Percentiles rank a stretch among this genome's conserved stretches.
Conservation (phyloP, 2,888 invertebrate genomes). For the Philopedon plagiatum region DNA sequence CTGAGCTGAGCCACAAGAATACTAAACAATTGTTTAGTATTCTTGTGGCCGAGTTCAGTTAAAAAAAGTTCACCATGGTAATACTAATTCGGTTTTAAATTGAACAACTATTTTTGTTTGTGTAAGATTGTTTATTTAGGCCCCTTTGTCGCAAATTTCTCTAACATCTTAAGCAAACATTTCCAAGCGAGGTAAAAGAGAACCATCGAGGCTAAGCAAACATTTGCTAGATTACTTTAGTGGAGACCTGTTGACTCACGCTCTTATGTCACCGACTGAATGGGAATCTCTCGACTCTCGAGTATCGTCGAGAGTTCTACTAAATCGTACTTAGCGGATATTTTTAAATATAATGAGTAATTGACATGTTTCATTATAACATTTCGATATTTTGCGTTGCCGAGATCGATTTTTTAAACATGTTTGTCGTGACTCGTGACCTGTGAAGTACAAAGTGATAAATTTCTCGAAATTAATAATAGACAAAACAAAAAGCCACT, state of each 20-base stretch:
- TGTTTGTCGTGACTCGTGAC: not conserved
- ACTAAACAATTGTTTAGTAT: too few relatives aligned
- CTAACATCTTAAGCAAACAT: conserved; percentile 17
- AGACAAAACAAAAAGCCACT: not conserved
- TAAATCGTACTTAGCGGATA: not conserved
- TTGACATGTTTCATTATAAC: too few relatives aligned
- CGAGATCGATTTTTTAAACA: not conserved
- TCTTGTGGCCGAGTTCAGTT: too few relatives aligned
- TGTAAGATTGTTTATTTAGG: conserved; percentile 7
- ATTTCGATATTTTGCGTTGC: too few relatives aligned
- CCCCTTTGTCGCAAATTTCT: not conserved
- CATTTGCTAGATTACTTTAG: conserved; percentile 10
- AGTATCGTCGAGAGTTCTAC: not conserved
- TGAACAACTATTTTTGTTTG: too few relatives aligned
- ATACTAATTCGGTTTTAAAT: too few relatives aligned
- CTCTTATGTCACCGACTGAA: conserved; percentile 5
- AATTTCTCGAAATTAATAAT: not conserved
- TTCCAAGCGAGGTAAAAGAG: conserved; percentile 16
- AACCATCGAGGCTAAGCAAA: conserved; percentile 8
- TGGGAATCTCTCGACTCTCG: not conserved
- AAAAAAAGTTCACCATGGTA: too few relatives aligned
- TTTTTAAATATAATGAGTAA: not conserved
- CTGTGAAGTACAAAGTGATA: not conserved
- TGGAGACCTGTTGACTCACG: conserved; percentile 6
- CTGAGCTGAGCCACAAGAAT: too few relatives aligned